Base-by-base conservation (phyloP, 2,888 invertebrate genomes). In the Nudaria mundana region DNA sequence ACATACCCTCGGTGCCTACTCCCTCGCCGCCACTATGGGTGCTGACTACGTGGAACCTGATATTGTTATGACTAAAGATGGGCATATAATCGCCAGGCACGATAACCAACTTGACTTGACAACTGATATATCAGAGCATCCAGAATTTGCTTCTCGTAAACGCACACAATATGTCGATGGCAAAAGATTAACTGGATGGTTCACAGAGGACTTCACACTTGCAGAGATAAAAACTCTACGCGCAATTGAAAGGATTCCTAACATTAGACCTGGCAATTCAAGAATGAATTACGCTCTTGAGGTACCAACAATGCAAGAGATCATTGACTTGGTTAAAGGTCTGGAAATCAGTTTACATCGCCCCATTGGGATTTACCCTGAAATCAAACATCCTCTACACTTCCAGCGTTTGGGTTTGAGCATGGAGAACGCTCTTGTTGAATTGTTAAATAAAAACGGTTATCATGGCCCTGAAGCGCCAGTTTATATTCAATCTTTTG, bases 21-120 rank as follows among this genome's bases (percentile, higher is more conserved):
- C 86, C 3, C 70, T 88, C 2, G 85, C 87, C 11, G 71, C 83
- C 40, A 79, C 78, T 8, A 81, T 86, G 82, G 86, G 85, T 2
- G 68, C 85, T 1, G 86, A 88, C 50, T 87, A 81, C 49, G 66
- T 88, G 3, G 87, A 88, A 56, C 86, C 85, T 3, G 86, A 87
- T 43, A 60, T 87, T 3, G 86, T 87, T 1, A 86, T 84, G 71
- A 85, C 84, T 2, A 76, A 65, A 43, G 86, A 88, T 30, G 78
- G 81, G 2, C 70, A 79, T 7, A 64, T 88, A 23, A 76, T 88
- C 34, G 82, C 85, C 2, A 64, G 85, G 45, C 86, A 87, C 48
- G 86, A 86, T 49, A 87, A 86, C 45, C 77, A 84, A 39, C 71
- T 88, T 1, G 73, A 76, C 3, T 48, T 80, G 10, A 76, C 81